These are phyloP conservation scores for Cryptosula pallasiana DNA, from an alignment of 2,888 invertebrate genomes.

Conservation along the genomic window DNA sequence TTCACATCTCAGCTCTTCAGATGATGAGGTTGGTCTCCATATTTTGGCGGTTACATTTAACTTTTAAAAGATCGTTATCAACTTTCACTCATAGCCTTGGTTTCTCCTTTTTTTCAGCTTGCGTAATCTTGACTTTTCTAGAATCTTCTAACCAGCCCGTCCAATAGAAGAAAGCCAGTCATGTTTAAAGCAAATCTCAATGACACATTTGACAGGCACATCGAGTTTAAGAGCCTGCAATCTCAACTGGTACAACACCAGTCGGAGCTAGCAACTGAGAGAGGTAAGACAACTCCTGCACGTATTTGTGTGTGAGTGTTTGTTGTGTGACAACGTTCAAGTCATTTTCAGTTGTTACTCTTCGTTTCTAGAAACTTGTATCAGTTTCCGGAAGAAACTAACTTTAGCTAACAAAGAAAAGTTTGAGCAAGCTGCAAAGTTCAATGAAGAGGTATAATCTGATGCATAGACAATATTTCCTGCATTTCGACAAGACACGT, in stretches of 20 bases:
- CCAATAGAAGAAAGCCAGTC: background rate
- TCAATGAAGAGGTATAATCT: slow-evolving; percentile 46
- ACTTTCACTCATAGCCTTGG: too few relatives aligned
- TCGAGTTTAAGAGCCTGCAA: slow-evolving; percentile 11
- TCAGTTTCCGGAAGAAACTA: slow-evolving; percentile 33
- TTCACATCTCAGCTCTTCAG: slow-evolving; percentile 17
- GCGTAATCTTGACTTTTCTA: background rate
- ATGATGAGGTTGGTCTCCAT: slow-evolving; percentile 9
- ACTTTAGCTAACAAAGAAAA: slow-evolving; percentile 44
- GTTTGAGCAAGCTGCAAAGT: slow-evolving; percentile 38
- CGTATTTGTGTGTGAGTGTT: background rate
- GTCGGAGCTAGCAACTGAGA: background rate
- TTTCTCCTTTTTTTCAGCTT: too few relatives aligned
- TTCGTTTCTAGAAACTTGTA: background rate
- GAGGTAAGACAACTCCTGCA: too few relatives aligned
- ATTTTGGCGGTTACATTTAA: too few relatives aligned
- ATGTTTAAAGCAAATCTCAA: slow-evolving; percentile 2
- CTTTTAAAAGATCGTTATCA: too few relatives aligned
- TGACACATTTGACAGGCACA: slow-evolving; percentile 21
- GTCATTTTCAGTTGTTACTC: background rate
- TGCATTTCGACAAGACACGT: too few relatives aligned
- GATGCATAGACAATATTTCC: too few relatives aligned
- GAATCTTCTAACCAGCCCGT: background rate
- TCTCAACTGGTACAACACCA: background rate
- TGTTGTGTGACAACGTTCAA: too few relatives aligned